Evolutionary conservation across 2,888 invertebrate species (phyloP).

Genomic region (Oxytorus armatus): DNA sequence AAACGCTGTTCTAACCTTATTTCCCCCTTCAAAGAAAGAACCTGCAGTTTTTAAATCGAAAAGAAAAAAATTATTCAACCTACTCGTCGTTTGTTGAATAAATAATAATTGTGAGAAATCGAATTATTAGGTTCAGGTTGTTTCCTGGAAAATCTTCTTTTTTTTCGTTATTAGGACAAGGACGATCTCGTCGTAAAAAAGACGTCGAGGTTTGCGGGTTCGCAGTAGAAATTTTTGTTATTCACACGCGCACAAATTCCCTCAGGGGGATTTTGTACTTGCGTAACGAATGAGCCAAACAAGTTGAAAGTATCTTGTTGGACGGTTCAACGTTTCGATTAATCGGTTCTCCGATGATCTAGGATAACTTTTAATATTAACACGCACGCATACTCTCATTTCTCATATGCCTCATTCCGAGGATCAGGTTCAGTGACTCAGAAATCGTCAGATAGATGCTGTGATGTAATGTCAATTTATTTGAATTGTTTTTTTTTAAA

Average conservation of each 20-base stretch:
- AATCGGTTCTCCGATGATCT: not conserved
- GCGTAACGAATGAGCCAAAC: conserved; percentile 25
- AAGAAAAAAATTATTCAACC: no score
- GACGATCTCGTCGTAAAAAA: not conserved
- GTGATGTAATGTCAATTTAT: not conserved
- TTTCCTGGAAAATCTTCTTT: no score
- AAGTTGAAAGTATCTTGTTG: conserved; percentile 22
- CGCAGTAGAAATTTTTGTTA: conserved; percentile 31
- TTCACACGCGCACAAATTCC: conserved; percentile 4
- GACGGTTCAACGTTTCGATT: conserved; percentile 37
- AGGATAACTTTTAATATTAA: no score
- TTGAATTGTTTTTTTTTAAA: not conserved
- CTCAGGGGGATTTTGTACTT: conserved; percentile 26
- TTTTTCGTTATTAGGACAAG: not conserved
- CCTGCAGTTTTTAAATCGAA: no score
- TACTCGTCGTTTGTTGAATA: no score
- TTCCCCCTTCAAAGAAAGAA: no score
- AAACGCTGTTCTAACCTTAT: no score
- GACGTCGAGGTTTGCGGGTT: not conserved
- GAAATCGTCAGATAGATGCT: not conserved
- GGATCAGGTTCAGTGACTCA: conserved; percentile 77
- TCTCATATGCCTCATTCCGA: conserved; percentile 59
- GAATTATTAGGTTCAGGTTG: no score
- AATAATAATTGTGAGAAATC: no score
- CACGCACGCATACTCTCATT: not conserved